Evolutionary conservation across 2,113 vertebrate species (phyloP), one percentile per base, ranked within the genome.

Genomic region (Cinclus mexicanus): DNA sequence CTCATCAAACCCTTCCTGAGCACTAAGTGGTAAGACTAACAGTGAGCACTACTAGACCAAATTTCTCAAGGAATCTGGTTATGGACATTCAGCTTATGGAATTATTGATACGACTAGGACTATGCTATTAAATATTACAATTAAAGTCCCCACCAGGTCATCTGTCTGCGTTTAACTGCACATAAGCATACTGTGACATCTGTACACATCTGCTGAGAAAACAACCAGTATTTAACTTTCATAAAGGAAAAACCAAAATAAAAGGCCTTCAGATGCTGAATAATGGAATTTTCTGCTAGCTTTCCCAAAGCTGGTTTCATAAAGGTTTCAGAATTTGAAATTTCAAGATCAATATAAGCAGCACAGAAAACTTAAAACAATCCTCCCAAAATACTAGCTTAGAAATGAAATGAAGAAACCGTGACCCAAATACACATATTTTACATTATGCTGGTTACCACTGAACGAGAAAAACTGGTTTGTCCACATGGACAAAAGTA

Each of bases 381-480:
- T 37, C 26, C 22, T 76, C 25, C 4, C 25, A 57, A 75, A 87
- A 83, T 26, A 65, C 59, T 39, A 57, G 21, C 33, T 41, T 49
- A 78, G 46, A 87, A 88, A 70, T 7, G 3, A 95, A 91, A 87
- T 2, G 0, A 64, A 94, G 56, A 75, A 91, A 91, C 59, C 69
- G 31, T 63, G 60, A 87, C 61, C 35, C 52, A 87, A 95, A 94
- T 71, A 57, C 24, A 60, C 7, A 2, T 65, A 92, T 84, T 94
- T 92, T 37, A 26, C 53, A 88, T 70, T 59, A 76, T 9, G 25
- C 19, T 93, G 70, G 53, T 87, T 93, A 95, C 49, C 81, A 79
- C 61, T 42, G 57, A 91, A 96, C 49, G 0, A 96, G 91, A 96
- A 92, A 93, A 95, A 95, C 93, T 94, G 78, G 91, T 93, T 95